Conservation (phyloP, 2,888 invertebrate species). For the Drosophila maculinotata region DNA sequence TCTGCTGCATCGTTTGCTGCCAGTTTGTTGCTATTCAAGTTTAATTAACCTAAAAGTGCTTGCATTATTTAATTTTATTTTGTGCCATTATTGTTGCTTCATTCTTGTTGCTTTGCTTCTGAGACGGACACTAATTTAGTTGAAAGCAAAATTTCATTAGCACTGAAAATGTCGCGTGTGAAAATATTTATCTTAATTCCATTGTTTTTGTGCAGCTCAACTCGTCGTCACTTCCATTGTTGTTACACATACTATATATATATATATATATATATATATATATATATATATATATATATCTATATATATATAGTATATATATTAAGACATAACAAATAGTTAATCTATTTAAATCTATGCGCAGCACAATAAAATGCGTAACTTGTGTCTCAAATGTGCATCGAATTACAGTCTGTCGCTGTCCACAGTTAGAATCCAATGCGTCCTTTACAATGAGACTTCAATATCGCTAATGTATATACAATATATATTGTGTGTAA, state of each 20-base stretch:
- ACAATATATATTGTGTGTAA: too few relatives aligned
- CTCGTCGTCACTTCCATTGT: slow-evolving; percentile 22
- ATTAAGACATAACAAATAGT: slow-evolving; percentile 3
- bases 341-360: slow-evolving; percentile 12
- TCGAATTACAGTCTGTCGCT: slow-evolving; percentile 2
- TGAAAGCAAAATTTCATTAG: slow-evolving; percentile 80
- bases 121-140: slow-evolving; percentile 68
- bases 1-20: slow-evolving; percentile 54
- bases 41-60: slow-evolving; percentile 82
- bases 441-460: too few relatives aligned
- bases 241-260: slow-evolving; percentile 1
- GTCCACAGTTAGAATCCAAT: too few relatives aligned
- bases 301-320: neutral
- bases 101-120: slow-evolving; percentile 15
- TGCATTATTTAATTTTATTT: slow-evolving; percentile 81
- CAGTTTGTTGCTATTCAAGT: slow-evolving; percentile 76
- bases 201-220: slow-evolving; percentile 53
- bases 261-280: too few relatives aligned
- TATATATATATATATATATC: too few relatives aligned
- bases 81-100: slow-evolving; percentile 40
- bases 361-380: neutral
- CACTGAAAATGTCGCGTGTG: slow-evolving; percentile 74
- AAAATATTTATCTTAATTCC: slow-evolving; percentile 76
- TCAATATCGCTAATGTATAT: too few relatives aligned
- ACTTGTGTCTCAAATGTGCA: slow-evolving; percentile 17